Conservation (phyloP, 2,113 vertebrate genomes). For the Leucosticte australis region DNA sequence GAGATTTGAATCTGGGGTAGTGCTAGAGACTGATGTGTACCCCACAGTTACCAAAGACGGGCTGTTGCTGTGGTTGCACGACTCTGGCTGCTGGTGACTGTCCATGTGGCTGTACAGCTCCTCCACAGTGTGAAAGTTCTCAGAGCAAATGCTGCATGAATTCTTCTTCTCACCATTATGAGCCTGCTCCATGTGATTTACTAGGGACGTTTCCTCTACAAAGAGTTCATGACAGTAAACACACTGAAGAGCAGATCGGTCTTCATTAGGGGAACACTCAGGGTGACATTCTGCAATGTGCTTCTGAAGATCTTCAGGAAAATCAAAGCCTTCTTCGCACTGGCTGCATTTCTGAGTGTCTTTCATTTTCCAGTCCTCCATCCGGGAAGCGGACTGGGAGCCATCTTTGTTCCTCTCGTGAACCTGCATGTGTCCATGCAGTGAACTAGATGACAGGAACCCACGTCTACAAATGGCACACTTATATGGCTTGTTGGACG, state of each 20-base stretch:
- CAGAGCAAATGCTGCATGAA: constrained; percentile 90
- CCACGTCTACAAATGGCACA: constrained; percentile 96
- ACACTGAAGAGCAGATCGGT: constrained; percentile 89
- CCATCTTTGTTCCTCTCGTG: constrained; percentile 92
- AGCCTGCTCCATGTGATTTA: constrained; percentile 92
- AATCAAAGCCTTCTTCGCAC: constrained; percentile 96
- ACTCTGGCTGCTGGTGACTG: constrained; percentile 93
- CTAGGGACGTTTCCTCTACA: constrained; percentile 87
- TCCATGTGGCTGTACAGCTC: constrained; percentile 97
- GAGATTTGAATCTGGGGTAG: constrained; percentile 96
- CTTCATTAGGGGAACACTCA: constrained; percentile 92
- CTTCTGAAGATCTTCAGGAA: constrained; percentile 95
- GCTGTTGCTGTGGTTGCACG: constrained; percentile 96
- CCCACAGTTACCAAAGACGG: constrained; percentile 93
- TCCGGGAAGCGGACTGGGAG: constrained; percentile 80
- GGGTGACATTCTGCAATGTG: constrained; percentile 97
- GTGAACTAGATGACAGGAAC: constrained; percentile 93
- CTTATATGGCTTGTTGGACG: constrained; percentile 98
- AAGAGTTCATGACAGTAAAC: constrained; percentile 97
- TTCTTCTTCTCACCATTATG: constrained; percentile 91
- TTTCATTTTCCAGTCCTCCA: constrained; percentile 93
- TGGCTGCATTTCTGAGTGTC: constrained; percentile 97
- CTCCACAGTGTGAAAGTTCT: constrained; percentile 91
- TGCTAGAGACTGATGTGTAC: constrained; percentile 97
- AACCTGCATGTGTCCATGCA: constrained; percentile 98